Conservation (phyloP, 2,888 invertebrate species). For the Tenthredo scrophulariae region DNA sequence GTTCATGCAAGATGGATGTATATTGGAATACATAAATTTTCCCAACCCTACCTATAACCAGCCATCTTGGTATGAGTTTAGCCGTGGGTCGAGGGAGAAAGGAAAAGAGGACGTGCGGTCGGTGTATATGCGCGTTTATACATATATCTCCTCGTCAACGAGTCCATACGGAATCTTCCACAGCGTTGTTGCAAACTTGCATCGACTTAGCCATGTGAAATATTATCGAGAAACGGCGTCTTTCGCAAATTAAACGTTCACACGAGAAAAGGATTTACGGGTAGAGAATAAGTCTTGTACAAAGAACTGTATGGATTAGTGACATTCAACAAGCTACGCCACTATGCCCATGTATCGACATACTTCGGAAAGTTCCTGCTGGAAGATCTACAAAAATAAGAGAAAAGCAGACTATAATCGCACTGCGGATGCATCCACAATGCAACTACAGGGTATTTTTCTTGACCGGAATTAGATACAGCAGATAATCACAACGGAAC, state of each 20-base stretch:
- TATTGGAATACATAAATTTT: constrained; percentile 55
- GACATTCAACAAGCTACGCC: not conserved
- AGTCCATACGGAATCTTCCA: not conserved
- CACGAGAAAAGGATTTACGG: not conserved
- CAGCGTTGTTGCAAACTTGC: not conserved
- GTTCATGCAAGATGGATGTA: constrained; percentile 54
- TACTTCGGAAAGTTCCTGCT: not conserved
- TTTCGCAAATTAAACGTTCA: not conserved
- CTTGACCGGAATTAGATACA: not conserved
- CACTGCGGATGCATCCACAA: not conserved
- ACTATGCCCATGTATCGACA: not conserved
- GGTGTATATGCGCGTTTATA: constrained; percentile 1
- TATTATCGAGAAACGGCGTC: not conserved
- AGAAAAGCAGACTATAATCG: not conserved
- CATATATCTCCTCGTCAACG: not conserved
- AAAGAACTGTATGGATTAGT: not conserved
- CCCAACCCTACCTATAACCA: constrained; percentile 34
- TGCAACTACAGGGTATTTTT: not conserved
- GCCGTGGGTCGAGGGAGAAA: not conserved
- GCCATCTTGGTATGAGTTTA: not conserved
- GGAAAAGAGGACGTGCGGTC: constrained; percentile 1
- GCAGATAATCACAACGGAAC: not conserved
- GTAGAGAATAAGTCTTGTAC: not conserved
- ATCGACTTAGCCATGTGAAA: not conserved
- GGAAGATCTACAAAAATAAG: not conserved